Conservation (phyloP, 1,140 invertebrate genomes). For the Himalopsyche phryganea region DNA sequence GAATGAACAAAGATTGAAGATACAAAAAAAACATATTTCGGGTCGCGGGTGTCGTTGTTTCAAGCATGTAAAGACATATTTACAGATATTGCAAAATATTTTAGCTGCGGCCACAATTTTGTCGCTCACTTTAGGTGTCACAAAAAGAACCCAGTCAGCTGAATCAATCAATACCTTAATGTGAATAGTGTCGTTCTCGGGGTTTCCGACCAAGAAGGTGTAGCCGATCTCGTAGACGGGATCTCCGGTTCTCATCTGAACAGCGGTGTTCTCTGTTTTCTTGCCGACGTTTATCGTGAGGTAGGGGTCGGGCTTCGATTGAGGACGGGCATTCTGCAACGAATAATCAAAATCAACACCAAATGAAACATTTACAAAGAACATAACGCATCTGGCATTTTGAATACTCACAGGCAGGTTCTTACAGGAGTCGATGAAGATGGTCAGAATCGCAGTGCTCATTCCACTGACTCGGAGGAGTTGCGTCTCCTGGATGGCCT, state of each 20-base stretch:
- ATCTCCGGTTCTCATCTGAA: slow-evolving; percentile 68
- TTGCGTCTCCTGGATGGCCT: slow-evolving; percentile 75
- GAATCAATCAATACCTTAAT: too few species aligned
- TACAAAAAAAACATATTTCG: too few species aligned
- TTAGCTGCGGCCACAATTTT: too few species aligned
- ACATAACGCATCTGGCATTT: too few species aligned
- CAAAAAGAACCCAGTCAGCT: too few species aligned
- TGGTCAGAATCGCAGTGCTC: slow-evolving; percentile 73
- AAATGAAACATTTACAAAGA: too few species aligned
- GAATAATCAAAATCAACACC: slow-evolving; percentile 9
- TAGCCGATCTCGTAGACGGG: slow-evolving; percentile 80
- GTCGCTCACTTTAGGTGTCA: too few species aligned
- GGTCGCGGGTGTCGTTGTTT: too few species aligned
- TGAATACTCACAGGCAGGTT: slow-evolving; percentile 75
- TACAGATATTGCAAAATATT: too few species aligned
- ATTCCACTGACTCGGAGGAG: slow-evolving; percentile 69
- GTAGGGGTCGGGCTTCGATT: slow-evolving; percentile 76
- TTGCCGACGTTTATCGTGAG: slow-evolving; percentile 68
- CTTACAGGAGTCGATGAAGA: slow-evolving; percentile 87
- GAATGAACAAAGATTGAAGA: too few species aligned
- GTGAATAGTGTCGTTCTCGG: slow-evolving; percentile 78
- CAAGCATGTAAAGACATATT: too few species aligned
- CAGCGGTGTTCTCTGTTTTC: slow-evolving; percentile 64
- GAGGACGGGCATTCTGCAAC: slow-evolving; percentile 61
- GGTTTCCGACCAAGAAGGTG: slow-evolving; percentile 86